These are phyloP conservation scores for Drosophila arizonae DNA, from an alignment of 1,140 invertebrate genomes.

Conservation along the genomic window DNA sequence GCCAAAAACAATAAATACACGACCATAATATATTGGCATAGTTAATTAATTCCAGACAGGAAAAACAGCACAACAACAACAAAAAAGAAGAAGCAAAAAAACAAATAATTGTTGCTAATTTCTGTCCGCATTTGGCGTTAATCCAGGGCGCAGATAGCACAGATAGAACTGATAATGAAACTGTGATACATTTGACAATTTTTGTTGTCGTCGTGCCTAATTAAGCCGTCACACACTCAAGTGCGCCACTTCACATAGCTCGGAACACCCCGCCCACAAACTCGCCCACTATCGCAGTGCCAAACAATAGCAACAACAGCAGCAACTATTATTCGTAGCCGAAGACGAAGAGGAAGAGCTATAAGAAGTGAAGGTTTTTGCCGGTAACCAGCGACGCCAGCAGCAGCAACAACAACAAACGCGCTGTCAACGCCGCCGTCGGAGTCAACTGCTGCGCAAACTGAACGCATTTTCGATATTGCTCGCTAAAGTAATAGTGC, in stretches of 20 bases:
- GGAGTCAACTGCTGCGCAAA: conserved; percentile 6
- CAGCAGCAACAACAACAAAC: conserved; percentile 15
- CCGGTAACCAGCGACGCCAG: conserved; percentile 29
- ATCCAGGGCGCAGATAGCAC: conserved; percentile 40
- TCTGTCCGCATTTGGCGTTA: conserved; percentile 25
- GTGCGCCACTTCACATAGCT: conserved; percentile 66
- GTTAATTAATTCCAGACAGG: conserved; percentile 24
- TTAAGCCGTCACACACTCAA: conserved; percentile 75
- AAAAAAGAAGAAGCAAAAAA: neutral
- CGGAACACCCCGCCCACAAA: conserved; percentile 9
- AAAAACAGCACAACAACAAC: conserved; percentile 32
- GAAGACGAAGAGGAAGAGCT: conserved; percentile 8
- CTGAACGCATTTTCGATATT: conserved; percentile 8
- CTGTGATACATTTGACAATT: conserved; percentile 62
- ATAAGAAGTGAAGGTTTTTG: conserved; percentile 21
- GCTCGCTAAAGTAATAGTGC: conserved; percentile 3
- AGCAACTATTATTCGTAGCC: neutral
- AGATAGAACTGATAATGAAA: conserved; percentile 68
- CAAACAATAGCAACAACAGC: conserved; percentile 22
- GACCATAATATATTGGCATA: conserved; percentile 21
- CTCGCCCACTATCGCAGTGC: conserved; percentile 43
- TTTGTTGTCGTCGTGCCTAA: conserved; percentile 61
- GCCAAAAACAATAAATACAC: conserved; percentile 33
- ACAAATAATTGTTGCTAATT: conserved; percentile 44
- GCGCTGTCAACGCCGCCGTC: neutral